Evolutionary conservation across 1,140 invertebrate genomes (phyloP).

Genomic region (Orussus abietinus): DNA sequence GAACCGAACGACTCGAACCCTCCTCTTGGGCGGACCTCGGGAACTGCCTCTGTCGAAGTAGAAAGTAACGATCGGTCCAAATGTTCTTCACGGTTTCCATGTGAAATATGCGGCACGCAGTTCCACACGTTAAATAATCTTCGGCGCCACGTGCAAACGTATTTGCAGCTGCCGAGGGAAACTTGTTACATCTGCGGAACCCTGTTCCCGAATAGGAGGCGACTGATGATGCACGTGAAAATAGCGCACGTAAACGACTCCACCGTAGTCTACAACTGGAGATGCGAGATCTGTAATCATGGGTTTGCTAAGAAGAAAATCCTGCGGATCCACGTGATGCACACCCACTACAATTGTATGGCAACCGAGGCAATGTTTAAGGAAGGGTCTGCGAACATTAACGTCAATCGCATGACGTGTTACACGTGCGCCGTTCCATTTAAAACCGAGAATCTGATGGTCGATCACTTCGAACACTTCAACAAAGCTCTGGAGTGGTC

Average conservation of each 20-base stretch:
- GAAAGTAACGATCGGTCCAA: too few relatives aligned
- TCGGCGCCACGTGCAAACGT: conserved; percentile 21
- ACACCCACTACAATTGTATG: conserved; percentile 11
- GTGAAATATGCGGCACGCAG: conserved; percentile 22
- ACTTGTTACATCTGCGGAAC: conserved; percentile 19
- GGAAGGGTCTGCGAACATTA: too few relatives aligned
- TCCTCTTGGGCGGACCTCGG: background rate
- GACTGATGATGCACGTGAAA: conserved; percentile 18
- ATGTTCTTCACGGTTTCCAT: too few relatives aligned
- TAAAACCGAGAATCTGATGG: conserved; percentile 22
- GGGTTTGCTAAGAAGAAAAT: conserved; percentile 18
- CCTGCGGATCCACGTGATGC: conserved; percentile 19
- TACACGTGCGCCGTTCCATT: conserved; percentile 25
- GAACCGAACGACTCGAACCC: background rate
- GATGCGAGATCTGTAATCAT: conserved; percentile 25
- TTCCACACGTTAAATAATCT: conserved; percentile 25
- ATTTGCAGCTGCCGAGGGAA: background rate
- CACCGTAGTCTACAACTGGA: background rate
- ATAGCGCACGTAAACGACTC: conserved; percentile 7
- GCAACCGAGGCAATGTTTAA: too few relatives aligned
- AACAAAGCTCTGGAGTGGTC: conserved; percentile 13
- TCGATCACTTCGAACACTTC: conserved; percentile 25
- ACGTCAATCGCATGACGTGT: conserved; percentile 16
- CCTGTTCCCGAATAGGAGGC: conserved; percentile 17
- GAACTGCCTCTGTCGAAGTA: background rate